Base-by-base conservation (phyloP, 1,140 invertebrate genomes). In the Atta cephalotes region DNA sequence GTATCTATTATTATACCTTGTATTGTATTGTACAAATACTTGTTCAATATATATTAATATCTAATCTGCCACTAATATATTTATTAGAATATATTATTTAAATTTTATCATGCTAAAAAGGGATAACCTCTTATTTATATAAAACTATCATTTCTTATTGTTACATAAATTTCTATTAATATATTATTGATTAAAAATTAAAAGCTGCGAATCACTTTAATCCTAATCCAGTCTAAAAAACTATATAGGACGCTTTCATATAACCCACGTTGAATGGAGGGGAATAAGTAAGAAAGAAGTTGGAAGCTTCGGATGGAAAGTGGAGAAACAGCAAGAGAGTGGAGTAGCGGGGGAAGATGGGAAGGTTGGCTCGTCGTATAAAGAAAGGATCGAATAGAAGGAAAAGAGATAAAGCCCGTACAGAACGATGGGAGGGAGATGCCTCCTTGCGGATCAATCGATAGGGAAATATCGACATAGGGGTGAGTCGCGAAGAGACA, bases 381-480 rank as follows among this genome's bases (percentile, higher is more conserved):
- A 86, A 82, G 86, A 89, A 85, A 88, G 85, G 82, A 86, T 92
- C 71, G 79, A 87, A 81, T 58, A 51, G 71, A 89, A 85, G 86
- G 87, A 87, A 72, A 89, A 84, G 86, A 89, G 91, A 87, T 87
- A 90, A 92, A 78, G 39, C 39, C 86, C 70, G 80, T 84, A 31
- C 70, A 49, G 80, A 62, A 87, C 72, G 90, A 91, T 49, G 80
- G 81, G 77, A 85, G 70, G 91, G 92, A 90, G 92, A 84, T 88
- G 90, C 90, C 88, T 77, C 49, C 79, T 80, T 63, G 76, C 92
- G 90, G 92, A 95, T 95, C 94, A 94, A 95, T 95, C 94, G 94
- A 94, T 95, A 95, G 94, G 94, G 94, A 95, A 95, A 94, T 95
- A 94, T 94, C 92, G 92, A 91, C 89, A 80, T 81, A 88, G 62